Base-by-base conservation (phyloP, 1,140 invertebrate species). In the Orussus abietinus region DNA sequence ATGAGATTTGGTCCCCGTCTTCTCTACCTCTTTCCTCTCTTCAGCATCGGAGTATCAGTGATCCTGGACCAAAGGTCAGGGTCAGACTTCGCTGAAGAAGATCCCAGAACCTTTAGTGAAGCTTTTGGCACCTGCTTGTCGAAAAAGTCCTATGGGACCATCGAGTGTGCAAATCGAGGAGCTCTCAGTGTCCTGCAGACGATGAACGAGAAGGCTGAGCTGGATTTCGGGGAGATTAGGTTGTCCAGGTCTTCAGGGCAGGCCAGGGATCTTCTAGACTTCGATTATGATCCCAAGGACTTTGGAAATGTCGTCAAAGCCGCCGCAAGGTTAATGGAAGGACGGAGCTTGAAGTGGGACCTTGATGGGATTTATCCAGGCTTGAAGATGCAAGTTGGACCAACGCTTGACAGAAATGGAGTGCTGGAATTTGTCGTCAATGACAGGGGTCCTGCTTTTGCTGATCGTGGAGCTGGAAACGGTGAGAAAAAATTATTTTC, bases 341-440 rank as follows among this genome's bases (percentile, higher is more conserved):
- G 80, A 41, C 73, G 85, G n/a, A 80, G 79, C 20, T 54, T 87
- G 34, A 80, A 80, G 49, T 88, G 83, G 83, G 82, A 85, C 42
- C 72, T 88, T 56, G 76, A 80, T 42, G 73, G 59, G 5, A 18
- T 87, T 2, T 84, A 86, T 63, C 85, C 85, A 0, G 85, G 85
- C 3, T 52, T 88, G 5, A 74, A 77, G 28, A 81, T 88, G 74
- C 77, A 77, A 36, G 78, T 86, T 29, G 83, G 83, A 5, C 85
- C 85, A 19, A 78, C 73, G 37, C 45, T 76, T 1, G 67, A 80
- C 69, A 60, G 75, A 47, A 62, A 76, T 38, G 85, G 85, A 21
- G 64, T 85, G 17, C 64, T 87, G n/a, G 83, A 87, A 57, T 87
- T 88, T 55, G 77, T 80, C 3, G 61, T 88, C 46, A 81, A 85